phyloP scores from a whole-genome alignment of 1,140 invertebrate species.

The Yoshiicerus persimilis region DNA sequence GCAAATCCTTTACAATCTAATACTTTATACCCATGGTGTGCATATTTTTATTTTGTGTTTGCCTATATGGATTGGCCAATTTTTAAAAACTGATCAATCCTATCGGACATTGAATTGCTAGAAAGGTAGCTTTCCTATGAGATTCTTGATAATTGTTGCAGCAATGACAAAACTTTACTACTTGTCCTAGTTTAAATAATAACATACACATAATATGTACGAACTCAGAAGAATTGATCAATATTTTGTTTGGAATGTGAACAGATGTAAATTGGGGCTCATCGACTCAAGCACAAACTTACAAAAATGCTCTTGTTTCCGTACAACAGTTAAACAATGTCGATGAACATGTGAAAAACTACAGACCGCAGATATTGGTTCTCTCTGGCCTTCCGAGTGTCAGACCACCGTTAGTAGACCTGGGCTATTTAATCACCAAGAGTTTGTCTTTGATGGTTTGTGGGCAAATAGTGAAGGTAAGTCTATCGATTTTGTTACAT shows the following conservation, averaged over 20 bases:
- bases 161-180: too few relatives aligned
- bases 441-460: slow-evolving; percentile 61
- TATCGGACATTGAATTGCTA: too few relatives aligned
- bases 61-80: too few relatives aligned
- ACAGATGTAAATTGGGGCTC: slow-evolving; percentile 68
- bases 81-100: too few relatives aligned
- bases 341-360: slow-evolving; percentile 66
- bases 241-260: neutral
- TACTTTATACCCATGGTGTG: neutral
- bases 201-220: too few relatives aligned
- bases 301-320: slow-evolving; percentile 59
- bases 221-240: too few relatives aligned
- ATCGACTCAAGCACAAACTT: slow-evolving; percentile 64
- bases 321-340: slow-evolving; percentile 59
- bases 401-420: slow-evolving; percentile 60
- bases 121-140: too few relatives aligned
- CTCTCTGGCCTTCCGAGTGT: slow-evolving; percentile 59
- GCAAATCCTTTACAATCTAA: neutral
- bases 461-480: slow-evolving; percentile 56
- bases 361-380: slow-evolving; percentile 64
- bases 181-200: too few relatives aligned
- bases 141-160: too few relatives aligned
- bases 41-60: neutral
- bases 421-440: slow-evolving; percentile 61
- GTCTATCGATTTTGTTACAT: neutral